Evolutionary conservation across 2,113 vertebrate species (phyloP).

Genomic region (Oriolus oriolus): DNA sequence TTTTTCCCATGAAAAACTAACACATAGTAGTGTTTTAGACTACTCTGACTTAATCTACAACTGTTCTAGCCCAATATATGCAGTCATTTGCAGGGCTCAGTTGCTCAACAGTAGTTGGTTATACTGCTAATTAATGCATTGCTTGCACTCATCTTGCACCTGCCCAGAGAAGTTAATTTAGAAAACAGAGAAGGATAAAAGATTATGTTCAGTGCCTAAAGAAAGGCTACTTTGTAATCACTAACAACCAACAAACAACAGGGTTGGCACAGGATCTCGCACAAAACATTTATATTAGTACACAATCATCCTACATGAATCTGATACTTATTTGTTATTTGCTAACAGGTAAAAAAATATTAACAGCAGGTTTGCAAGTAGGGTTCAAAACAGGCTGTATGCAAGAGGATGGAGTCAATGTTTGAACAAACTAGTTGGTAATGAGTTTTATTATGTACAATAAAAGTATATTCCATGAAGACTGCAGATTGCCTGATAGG

Average conservation of each 20-base stretch:
- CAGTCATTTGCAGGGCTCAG: background rate
- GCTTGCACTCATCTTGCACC: background rate
- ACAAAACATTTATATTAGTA: background rate
- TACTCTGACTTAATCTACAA: background rate
- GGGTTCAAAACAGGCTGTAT: background rate
- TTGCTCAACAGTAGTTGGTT: background rate
- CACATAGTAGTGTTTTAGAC: background rate
- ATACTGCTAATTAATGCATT: background rate
- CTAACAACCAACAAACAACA: background rate
- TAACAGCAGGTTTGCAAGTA: background rate
- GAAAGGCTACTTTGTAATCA: background rate
- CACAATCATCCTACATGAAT: background rate
- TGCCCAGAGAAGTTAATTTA: background rate
- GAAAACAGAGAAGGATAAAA: background rate
- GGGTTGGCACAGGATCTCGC: background rate
- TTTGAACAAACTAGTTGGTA: background rate
- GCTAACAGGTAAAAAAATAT: background rate
- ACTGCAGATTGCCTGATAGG: background rate
- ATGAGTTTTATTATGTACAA: background rate
- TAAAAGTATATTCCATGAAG: background rate
- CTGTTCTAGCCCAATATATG: background rate
- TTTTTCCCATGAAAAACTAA: background rate
- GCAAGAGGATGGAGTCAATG: background rate
- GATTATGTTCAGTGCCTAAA: background rate
- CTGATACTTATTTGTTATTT: background rate